Evolutionary conservation across 2,797 vertebrate genomes (phyloP), one percentile per base, ranked within the genome.

Genomic region (Micromesistius poutassou): DNA sequence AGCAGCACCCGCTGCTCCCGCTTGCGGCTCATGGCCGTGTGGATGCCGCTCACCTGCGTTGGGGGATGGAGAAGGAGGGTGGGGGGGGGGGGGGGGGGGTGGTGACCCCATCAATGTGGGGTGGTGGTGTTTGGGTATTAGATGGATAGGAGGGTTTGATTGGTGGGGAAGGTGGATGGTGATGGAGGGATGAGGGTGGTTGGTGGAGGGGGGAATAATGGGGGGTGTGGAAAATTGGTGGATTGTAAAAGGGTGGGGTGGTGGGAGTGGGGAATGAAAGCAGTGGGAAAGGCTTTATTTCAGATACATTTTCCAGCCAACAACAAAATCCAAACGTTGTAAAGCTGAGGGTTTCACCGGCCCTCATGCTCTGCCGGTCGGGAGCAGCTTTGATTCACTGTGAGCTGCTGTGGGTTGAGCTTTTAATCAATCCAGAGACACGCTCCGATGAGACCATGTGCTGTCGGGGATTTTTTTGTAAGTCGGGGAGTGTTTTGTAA

Each of bases 1-100:
- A 93, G 74, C 6, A 95, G 87, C 33, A 96, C 86, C 0, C 86
- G 92, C 89, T 94, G 94, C 84, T 96, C 95, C 35, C 91, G 82
- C 35, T 83, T 88, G 74, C 87, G 89, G 78, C 91, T 92, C 78
- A 74, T 77, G 0, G 86, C 87, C 1, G 82, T 74, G 8, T 89
- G 93, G 81, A 93, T 89, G 72, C 93, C 84, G 1, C 93, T 95
- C 83, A 94, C 91, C 55, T 33, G 12, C 12, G 7, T 19, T 4
- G 36, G 28, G 33, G 55, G 22, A 5, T n/a, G 55, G 6, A 5
- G 22, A 62, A 0, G 22, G 0, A 1, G 55, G 46, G 3, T 10
- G 16, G 46, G 0, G 19, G 46, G 22, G 22, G 10, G 55, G 55
- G 42, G 1, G 40, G 40, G 40, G 14, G 12, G 42, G 42, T 46